Evolutionary conservation across 2,797 vertebrate species (phyloP).

Genomic region (Premnoplex brunnescens): DNA sequence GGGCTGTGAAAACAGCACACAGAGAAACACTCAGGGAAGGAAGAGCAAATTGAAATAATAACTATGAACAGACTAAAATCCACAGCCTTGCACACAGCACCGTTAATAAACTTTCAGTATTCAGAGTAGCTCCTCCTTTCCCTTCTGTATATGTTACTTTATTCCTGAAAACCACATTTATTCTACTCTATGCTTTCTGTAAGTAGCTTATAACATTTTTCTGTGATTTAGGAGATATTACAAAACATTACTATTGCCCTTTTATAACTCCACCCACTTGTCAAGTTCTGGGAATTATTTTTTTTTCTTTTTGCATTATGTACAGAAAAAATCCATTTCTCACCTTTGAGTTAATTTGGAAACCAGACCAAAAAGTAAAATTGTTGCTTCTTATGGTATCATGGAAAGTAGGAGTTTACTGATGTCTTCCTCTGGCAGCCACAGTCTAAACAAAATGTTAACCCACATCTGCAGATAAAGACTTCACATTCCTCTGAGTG

Average conservation of each 20-base stretch:
- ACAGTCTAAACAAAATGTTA: background rate
- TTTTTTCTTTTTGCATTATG: background rate
- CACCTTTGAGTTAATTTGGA: background rate
- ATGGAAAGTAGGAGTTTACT: background rate
- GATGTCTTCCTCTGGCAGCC: background rate
- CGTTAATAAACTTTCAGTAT: background rate
- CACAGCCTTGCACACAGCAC: background rate
- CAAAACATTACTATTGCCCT: background rate
- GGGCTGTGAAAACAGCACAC: slow-evolving; percentile 34
- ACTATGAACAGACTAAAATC: background rate
- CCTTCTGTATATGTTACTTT: background rate
- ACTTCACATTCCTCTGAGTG: slow-evolving; percentile 7
- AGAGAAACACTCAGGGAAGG: background rate
- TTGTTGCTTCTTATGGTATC: background rate
- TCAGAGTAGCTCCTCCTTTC: background rate
- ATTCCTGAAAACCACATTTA: background rate
- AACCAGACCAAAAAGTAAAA: background rate
- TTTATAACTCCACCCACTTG: background rate
- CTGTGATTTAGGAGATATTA: background rate
- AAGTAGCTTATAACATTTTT: background rate
- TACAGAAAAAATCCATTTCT: background rate
- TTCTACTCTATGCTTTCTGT: background rate
- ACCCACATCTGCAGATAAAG: slow-evolving; percentile 29
- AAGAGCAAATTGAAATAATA: slow-evolving; percentile 9
- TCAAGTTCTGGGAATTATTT: background rate